Percentiles rank a stretch among this genome's conserved stretches.
phyloP scores from a whole-genome alignment of 2,888 invertebrate species.

The Drosophila lacicola region DNA sequence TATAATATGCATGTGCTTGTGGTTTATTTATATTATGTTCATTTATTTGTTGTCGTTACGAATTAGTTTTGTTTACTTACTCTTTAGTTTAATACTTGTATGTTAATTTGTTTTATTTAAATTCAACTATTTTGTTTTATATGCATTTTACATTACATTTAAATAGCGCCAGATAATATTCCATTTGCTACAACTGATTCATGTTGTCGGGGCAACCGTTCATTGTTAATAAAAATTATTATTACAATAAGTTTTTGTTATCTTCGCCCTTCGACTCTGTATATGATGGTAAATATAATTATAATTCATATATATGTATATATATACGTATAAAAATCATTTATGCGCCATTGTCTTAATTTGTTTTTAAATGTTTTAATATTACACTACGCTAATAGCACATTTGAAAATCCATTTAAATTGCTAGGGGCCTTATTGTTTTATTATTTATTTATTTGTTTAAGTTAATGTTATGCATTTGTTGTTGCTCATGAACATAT shows the following conservation, averaged over 20 bases:
- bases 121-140: slow-evolving; percentile 79
- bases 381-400: slow-evolving; percentile 75
- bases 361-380: slow-evolving; percentile 37
- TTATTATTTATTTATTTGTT: slow-evolving; percentile 31
- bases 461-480: slow-evolving; percentile 20
- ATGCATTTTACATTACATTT: slow-evolving; percentile 71
- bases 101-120: slow-evolving; percentile 66
- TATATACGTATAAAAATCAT: slow-evolving; percentile 73
- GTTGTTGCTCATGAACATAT: slow-evolving; percentile 32
- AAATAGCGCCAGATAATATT: slow-evolving; percentile 77
- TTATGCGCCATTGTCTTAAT: slow-evolving; percentile 46
- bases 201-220: slow-evolving; percentile 30
- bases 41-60: slow-evolving; percentile 42
- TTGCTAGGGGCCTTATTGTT: slow-evolving; percentile 43
- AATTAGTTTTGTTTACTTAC: slow-evolving; percentile 52
- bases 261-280: slow-evolving; percentile 40
- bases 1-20: slow-evolving; percentile 75
- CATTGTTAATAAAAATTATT: slow-evolving; percentile 41
- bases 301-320: slow-evolving; percentile 39
- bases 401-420: slow-evolving; percentile 68
- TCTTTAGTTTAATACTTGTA: slow-evolving; percentile 50
- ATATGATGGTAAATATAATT: slow-evolving; percentile 50
- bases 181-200: slow-evolving; percentile 70
- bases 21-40: slow-evolving; percentile 45
- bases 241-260: slow-evolving; percentile 9